These are phyloP conservation scores for Fistularia tabacaria DNA, from an alignment of 2,797 vertebrate genomes.

Conservation along the genomic window DNA sequence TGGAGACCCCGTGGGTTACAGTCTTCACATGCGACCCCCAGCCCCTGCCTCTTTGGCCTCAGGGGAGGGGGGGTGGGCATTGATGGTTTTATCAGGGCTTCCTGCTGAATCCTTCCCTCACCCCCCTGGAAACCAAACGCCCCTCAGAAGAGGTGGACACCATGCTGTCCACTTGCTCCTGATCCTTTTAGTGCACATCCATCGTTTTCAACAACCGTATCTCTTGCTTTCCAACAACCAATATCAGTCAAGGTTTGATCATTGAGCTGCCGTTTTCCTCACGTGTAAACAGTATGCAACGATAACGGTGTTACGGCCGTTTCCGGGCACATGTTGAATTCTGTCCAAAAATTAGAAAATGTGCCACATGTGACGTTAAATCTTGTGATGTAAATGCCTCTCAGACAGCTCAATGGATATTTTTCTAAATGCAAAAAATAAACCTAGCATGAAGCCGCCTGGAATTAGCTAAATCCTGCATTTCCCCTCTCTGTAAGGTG, in stretches of 20 bases:
- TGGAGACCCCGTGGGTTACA: slow-evolving; percentile 42
- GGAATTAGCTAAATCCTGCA: slow-evolving; percentile 49
- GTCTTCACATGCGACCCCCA: slow-evolving; percentile 57
- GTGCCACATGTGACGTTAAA: slow-evolving; percentile 61
- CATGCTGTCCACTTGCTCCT: slow-evolving; percentile 75
- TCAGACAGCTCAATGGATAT: slow-evolving; percentile 58
- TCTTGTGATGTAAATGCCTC: slow-evolving; percentile 66
- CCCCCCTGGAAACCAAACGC: slow-evolving; percentile 67
- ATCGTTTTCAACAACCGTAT: slow-evolving; percentile 61
- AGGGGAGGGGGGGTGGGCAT: slow-evolving; percentile 72
- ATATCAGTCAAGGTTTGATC: slow-evolving; percentile 55
- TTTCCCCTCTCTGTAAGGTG: slow-evolving; percentile 46
- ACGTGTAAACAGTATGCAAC: no score
- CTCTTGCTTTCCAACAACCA: slow-evolving; percentile 57
- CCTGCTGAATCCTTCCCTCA: slow-evolving; percentile 76
- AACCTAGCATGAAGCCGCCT: slow-evolving; percentile 62
- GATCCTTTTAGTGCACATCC: slow-evolving; percentile 70
- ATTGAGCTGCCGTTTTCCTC: no score
- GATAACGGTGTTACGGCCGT: slow-evolving; percentile 58
- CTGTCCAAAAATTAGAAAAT: slow-evolving; percentile 61
- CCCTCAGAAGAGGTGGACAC: slow-evolving; percentile 75
- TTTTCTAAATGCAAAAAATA: slow-evolving; percentile 55
- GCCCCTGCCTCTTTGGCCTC: slow-evolving; percentile 69
- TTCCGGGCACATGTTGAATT: slow-evolving; percentile 66
- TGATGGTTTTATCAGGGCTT: slow-evolving; percentile 72